Evolutionary conservation across 2,113 vertebrate species (phyloP).

Genomic region (Merops nubicus): DNA sequence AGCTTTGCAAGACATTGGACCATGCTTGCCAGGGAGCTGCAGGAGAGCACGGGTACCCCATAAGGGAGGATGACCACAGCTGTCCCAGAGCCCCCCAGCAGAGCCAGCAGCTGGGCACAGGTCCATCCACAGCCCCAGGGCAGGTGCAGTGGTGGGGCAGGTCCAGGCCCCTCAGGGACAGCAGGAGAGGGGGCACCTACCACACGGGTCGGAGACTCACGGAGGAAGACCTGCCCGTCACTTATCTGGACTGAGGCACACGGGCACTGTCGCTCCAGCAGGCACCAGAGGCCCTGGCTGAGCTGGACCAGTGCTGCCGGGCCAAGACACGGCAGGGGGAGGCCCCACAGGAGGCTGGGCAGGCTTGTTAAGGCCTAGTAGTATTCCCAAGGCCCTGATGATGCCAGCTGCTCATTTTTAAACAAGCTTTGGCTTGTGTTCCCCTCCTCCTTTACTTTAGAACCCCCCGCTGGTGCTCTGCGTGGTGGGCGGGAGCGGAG

Average conservation of each 20-base stretch:
- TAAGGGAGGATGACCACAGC: rapidly evolving
- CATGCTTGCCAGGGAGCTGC: not conserved
- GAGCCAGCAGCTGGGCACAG: not conserved
- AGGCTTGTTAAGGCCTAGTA: not conserved
- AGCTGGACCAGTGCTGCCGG: not conserved
- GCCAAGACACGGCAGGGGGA: not conserved
- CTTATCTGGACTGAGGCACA: rapidly evolving
- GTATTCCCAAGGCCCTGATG: not conserved
- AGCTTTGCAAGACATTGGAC: not conserved
- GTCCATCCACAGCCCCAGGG: not conserved
- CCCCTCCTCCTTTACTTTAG: not conserved
- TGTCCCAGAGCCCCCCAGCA: not conserved
- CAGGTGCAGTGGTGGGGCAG: not conserved
- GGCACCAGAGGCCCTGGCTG: not conserved
- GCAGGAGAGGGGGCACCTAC: not conserved
- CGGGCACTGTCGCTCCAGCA: rapidly evolving
- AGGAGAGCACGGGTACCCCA: not conserved
- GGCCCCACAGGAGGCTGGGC: not conserved
- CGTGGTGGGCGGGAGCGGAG: rapidly evolving
- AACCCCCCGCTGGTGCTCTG: not conserved
- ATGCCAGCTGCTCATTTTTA: not conserved
- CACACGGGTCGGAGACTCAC: rapidly evolving
- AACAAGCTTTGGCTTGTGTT: not conserved
- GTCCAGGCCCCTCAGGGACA: no score
- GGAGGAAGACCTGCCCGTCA: no score